These are phyloP conservation scores for Chrysochloris asiatica DNA, from an alignment of 2,113 vertebrate genomes.

Conservation along the genomic window DNA sequence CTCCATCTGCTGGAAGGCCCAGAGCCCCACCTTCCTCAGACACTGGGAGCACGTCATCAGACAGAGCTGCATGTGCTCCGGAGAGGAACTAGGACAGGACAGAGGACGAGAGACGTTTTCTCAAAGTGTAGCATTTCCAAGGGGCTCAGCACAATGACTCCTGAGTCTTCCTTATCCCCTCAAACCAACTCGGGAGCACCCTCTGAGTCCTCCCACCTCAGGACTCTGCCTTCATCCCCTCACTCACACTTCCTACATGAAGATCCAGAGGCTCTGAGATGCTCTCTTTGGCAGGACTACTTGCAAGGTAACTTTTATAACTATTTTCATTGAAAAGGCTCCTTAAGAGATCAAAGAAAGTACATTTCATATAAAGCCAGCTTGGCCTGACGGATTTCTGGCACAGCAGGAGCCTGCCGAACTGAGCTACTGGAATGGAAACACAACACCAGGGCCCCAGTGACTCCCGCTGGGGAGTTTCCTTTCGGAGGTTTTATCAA, in stretches of 20 bases:
- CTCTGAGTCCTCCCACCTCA: neutral
- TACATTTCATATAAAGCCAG: constrained; percentile 12
- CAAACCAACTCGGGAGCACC: neutral
- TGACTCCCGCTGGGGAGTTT: constrained; percentile 1
- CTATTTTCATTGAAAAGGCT: constrained; percentile 8
- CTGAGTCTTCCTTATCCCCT: neutral
- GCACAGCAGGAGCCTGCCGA: neutral
- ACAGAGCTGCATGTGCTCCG: constrained; percentile 85
- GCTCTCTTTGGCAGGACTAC: neutral
- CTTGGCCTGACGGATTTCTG: neutral
- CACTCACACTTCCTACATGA: neutral
- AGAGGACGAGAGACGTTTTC: neutral
- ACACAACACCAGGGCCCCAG: neutral
- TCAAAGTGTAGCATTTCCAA: constrained; percentile 5
- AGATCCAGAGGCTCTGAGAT: neutral
- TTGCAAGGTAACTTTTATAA: constrained; percentile 25
- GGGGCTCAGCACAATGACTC: neutral
- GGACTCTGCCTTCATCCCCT: neutral
- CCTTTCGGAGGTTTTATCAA: constrained; percentile 40
- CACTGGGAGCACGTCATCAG: constrained; percentile 93
- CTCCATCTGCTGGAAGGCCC: constrained; percentile 95
- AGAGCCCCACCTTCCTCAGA: constrained; percentile 94
- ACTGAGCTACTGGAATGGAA: neutral
- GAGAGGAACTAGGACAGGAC: constrained; percentile 78
- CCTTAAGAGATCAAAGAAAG: constrained; percentile 29